Evolutionary conservation across 2,797 vertebrate genomes (phyloP), one percentile per base, ranked within the genome.

Genomic region (Telmatherina bonti): DNA sequence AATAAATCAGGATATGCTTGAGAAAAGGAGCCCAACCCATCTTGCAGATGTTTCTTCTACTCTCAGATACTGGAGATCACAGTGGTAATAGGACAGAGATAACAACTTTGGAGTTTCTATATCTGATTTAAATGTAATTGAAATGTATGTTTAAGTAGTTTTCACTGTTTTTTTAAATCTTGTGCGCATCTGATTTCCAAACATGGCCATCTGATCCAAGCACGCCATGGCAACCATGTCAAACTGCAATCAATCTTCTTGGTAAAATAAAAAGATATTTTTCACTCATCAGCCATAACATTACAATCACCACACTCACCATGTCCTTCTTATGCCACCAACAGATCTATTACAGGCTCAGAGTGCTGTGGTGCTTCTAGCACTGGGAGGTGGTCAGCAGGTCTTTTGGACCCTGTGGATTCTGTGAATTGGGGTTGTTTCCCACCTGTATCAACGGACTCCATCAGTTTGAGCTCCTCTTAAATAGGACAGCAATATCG

Each of bases 21-120:
- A 61, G 78, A 79, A n/a, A 78, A 70, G 73, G 72, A 83, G 55
- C 45, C 72, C 0, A 36, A 62, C 55, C n/a, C n/a, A n/a, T n/a
- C n/a, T n/a, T n/a, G n/a, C 71, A 69, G 66, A 51, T 68, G 74
- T 69, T 70, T 62, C 53, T 45, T 57, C 13, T 53, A 58, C 15
- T 2, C 64, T 35, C 52, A 54, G 22, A 68, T 67, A 13, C 56
- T 73, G 15, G 65, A 65, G 71, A 79, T 55, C 52, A 29, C 62
- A 18, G 72, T 41, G 38, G 15, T 36, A 36, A 12, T 33, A 72
- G 43, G 71, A 35, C 16, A 66, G 33, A 70, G 70, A 67, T 83
- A 62, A 79, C 16, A 15, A 29, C 27, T 8, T 8, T 43, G 51
- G 53, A 26, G 18, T 26, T 66, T 26, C 1, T 2, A 53, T 16